phyloP scores from a whole-genome alignment of 2,888 invertebrate genomes.

The Nezara viridula region DNA sequence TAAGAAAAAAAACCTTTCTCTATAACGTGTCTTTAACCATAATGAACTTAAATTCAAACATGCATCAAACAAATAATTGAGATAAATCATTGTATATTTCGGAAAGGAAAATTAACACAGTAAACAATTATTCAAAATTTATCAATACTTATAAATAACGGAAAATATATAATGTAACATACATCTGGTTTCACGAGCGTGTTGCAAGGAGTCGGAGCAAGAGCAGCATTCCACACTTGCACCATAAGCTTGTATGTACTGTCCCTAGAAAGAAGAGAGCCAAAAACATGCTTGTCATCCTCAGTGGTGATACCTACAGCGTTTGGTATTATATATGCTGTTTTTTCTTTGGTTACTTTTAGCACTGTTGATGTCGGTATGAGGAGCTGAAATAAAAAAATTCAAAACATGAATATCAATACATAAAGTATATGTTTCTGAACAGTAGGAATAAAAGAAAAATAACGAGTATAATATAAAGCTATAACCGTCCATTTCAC shows the following conservation, averaged over 20 bases:
- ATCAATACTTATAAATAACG: background rate
- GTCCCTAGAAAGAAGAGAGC: constrained; percentile 90
- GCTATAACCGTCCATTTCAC: too few species aligned
- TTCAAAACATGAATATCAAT: background rate
- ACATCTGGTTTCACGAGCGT: constrained; percentile 67
- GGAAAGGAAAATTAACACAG: background rate
- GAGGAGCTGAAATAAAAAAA: constrained; percentile 77
- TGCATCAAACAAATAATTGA: background rate
- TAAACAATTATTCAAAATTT: too few species aligned
- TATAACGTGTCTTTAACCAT: background rate
- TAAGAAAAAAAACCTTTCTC: background rate
- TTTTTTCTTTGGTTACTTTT: constrained; percentile 92
- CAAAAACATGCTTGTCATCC: constrained; percentile 88
- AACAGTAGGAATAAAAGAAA: background rate
- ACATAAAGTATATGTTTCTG: background rate
- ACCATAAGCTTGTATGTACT: constrained; percentile 89
- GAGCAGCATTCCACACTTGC: constrained; percentile 83
- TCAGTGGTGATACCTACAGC: constrained; percentile 91
- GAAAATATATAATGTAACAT: constrained; percentile 28
- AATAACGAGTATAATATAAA: too few species aligned
- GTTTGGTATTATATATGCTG: constrained; percentile 94
- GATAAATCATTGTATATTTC: background rate
- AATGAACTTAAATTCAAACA: background rate
- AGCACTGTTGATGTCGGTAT: constrained; percentile 89
- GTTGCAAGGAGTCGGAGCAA: constrained; percentile 69